Base-by-base conservation (phyloP, 2,888 invertebrate genomes). In the Actias luna region DNA sequence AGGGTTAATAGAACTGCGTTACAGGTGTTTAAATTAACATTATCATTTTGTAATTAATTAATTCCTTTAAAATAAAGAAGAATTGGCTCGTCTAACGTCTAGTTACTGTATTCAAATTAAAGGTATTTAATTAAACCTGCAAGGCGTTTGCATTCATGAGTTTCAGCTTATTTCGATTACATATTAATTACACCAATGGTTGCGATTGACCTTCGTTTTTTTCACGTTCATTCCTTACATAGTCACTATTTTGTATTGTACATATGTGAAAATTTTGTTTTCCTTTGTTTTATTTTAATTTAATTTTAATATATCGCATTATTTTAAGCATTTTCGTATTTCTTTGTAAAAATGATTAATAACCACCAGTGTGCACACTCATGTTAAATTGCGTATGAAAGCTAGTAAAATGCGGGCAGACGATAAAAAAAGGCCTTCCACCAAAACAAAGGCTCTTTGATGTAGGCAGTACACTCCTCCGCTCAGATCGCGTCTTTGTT, bases 361-460 rank as follows among this genome's bases (percentile, higher is more conserved):
- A 12, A 50, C 12, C 25, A 25, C 46, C 46, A 7, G 25, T 50
- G 22, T 46, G 22, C 10, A 22, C 8, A 22, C 8, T 22, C 22
- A 46, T 46, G 46, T 50, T 50, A 16, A 50, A 12, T 50, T 50
- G 2, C 22, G 22, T 50, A 12, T 22, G 22, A 25, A 10, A 25
- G 25, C 22, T 12, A 22, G 46, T 50, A 22, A 59, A 67, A 77
- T 78, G 74, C 73, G 73, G 73, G 76, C 69, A 68, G 67, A 72
- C 66, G 73, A 74, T 78, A 73, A 71, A 77, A n/a, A 79, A 72
- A 77, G 81, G 78, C 85, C 85, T 86, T 86, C 82, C 71, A 70
- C 65, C 66, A 69, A 79, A 83, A 87, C 85, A 86, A 87, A 84
- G 82, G 72, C 70, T 68, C 69, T 75, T 75, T 71, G 68, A 75